Evolutionary conservation across 2,113 vertebrate species (phyloP).

Genomic region (Psammodynastes pulverulentus): DNA sequence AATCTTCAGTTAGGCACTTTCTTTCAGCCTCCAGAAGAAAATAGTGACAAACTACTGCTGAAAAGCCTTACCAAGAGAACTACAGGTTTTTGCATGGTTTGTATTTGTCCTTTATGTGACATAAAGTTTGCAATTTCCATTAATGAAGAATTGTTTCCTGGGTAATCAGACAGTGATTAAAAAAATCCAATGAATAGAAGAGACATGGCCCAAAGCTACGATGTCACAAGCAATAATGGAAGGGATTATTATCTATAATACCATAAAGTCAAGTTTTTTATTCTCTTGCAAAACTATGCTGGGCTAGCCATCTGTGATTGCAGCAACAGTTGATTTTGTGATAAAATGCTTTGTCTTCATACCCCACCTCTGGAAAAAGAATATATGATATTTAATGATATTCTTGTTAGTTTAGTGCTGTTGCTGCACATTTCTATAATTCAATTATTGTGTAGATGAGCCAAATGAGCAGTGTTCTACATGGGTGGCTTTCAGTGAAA

Average conservation of each 20-base stretch:
- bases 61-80: neutral
- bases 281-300: constrained; percentile 27
- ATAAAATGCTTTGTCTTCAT: constrained; percentile 17
- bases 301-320: constrained; percentile 33
- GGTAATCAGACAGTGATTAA: constrained; percentile 52
- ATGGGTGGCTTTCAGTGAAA: constrained; percentile 22
- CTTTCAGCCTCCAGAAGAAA: neutral
- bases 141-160: constrained; percentile 31
- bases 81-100: neutral
- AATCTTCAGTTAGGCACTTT: neutral
- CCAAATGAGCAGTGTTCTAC: constrained; percentile 44
- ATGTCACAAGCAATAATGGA: constrained; percentile 56
- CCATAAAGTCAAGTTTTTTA: constrained; percentile 29
- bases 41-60: neutral
- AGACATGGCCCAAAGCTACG: constrained; percentile 50
- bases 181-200: constrained; percentile 58
- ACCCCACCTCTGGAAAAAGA: neutral
- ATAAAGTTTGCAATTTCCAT: neutral
- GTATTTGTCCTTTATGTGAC: neutral
- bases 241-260: constrained; percentile 45
- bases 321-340: constrained; percentile 40
- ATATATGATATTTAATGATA: constrained; percentile 28
- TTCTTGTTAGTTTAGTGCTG: neutral
- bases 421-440: constrained; percentile 36
- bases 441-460: constrained; percentile 43